These are phyloP conservation scores for Mesaphorura yosii DNA, from an alignment of 1,140 invertebrate genomes.

Conservation along the genomic window DNA sequence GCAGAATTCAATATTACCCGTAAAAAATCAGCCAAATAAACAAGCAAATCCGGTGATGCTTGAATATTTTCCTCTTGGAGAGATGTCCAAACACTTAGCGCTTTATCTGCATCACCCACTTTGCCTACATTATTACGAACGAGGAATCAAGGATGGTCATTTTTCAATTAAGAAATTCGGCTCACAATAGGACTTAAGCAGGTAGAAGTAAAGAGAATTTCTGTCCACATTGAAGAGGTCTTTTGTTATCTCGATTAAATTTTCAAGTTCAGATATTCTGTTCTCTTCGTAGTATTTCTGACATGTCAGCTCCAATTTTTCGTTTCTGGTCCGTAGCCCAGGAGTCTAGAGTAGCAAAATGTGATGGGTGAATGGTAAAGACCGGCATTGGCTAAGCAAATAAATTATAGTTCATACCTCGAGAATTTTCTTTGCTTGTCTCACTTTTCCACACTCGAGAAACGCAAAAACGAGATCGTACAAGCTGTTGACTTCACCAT, in stretches of 20 bases:
- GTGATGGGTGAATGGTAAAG: not conserved
- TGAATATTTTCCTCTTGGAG: constrained; percentile 68
- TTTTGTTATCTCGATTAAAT: constrained; percentile 58
- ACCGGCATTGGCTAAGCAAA: too few species aligned
- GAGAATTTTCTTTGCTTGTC: constrained; percentile 67
- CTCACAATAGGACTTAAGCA: constrained; percentile 55
- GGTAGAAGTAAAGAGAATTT: constrained; percentile 57
- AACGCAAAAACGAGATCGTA: constrained; percentile 69
- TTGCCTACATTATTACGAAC: constrained; percentile 30
- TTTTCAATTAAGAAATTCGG: not conserved
- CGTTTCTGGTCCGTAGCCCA: constrained; percentile 48
- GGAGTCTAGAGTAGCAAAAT: constrained; percentile 43
- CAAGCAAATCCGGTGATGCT: constrained; percentile 55
- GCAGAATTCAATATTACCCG: too few species aligned
- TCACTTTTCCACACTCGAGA: constrained; percentile 58
- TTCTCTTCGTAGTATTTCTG: constrained; percentile 48
- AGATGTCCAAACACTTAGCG: constrained; percentile 58
- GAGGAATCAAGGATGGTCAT: not conserved
- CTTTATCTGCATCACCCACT: constrained; percentile 53
- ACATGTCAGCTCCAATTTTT: constrained; percentile 46
- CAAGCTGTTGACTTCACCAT: constrained; percentile 68
- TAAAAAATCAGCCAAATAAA: constrained; percentile 51
- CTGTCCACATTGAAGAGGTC: constrained; percentile 61
- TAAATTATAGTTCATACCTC: constrained; percentile 40
- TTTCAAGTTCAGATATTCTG: constrained; percentile 54